Percentiles rank a stretch among this genome's conserved stretches.
phyloP scores from a whole-genome alignment of 2,797 vertebrate genomes.

The Sebastes melanostomus region DNA sequence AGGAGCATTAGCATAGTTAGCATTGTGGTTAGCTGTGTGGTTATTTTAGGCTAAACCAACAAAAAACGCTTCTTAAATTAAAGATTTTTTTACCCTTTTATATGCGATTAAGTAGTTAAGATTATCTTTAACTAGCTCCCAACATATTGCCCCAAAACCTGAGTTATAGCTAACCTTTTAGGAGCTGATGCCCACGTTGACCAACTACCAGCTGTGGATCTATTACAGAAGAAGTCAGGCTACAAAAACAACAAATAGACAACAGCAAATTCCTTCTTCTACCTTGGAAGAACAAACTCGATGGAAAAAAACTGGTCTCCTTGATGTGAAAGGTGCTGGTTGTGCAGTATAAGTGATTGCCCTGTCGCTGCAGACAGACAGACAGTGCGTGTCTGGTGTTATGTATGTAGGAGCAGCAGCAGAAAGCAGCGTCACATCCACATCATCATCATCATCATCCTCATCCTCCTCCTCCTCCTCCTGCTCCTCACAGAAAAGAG shows the following conservation, averaged over 20 bases:
- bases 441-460: background rate
- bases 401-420: conserved; percentile 63
- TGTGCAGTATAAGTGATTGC: conserved; percentile 25
- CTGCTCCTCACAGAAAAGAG: conserved; percentile 12
- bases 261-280: background rate
- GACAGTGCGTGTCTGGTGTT: conserved; percentile 59
- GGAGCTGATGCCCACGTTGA: conserved; percentile 68
- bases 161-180: conserved; percentile 24
- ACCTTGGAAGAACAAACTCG: conserved; percentile 25
- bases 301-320: background rate
- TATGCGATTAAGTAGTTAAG: rapidly evolving
- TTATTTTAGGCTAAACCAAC: background rate
- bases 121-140: too few species aligned
- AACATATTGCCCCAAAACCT: background rate
- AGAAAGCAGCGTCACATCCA: conserved; percentile 59
- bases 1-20: conserved; percentile 68
- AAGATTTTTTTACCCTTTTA: rapidly evolving
- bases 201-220: conserved; percentile 60
- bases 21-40: conserved; percentile 57
- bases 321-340: background rate
- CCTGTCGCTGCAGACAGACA: conserved; percentile 41
- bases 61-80: background rate
- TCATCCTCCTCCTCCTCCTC: conserved; percentile 42
- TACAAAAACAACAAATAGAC: background rate
- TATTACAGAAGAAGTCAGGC: background rate